phyloP scores from a whole-genome alignment of 2,113 vertebrate genomes.

The Albula glossodonta region DNA sequence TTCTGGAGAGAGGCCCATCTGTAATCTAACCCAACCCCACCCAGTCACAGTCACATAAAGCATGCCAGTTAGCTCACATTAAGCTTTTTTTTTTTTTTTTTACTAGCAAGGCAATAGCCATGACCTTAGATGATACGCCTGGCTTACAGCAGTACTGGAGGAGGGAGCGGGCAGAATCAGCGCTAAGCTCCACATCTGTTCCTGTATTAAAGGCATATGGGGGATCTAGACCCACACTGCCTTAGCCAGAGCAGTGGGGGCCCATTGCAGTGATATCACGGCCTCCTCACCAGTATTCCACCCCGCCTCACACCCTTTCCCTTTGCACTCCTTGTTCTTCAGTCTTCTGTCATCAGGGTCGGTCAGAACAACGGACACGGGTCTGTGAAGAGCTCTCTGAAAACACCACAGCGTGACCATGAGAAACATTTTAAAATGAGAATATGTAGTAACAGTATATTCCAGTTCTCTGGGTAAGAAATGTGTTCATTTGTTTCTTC shows the following conservation, averaged over 20 bases:
- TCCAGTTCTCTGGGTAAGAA: too few relatives aligned
- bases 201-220: constrained; percentile 76
- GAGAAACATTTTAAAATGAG: background rate
- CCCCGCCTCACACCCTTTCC: constrained; percentile 37
- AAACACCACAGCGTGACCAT: background rate
- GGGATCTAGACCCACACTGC: constrained; percentile 16
- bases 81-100: constrained; percentile 49
- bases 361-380: constrained; percentile 36
- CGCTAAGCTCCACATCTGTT: constrained; percentile 69
- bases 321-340: constrained; percentile 54
- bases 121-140: constrained; percentile 55
- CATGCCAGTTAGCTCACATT: constrained; percentile 59
- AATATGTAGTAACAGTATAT: too few relatives aligned
- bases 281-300: constrained; percentile 50
- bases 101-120: constrained; percentile 54
- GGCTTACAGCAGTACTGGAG: constrained; percentile 48
- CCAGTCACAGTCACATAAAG: constrained; percentile 53
- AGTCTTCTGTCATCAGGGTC: constrained; percentile 66
- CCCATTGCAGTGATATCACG: constrained; percentile 74
- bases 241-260: constrained; percentile 39
- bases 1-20: constrained; percentile 48
- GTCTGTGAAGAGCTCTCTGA: constrained; percentile 15
- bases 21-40: constrained; percentile 59
- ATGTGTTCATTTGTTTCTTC: too few relatives aligned
- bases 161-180: constrained; percentile 36